Percentiles rank a stretch among this genome's conserved stretches.
Evolutionary conservation across 1,140 invertebrate species (phyloP).

Genomic region (Portunus trituberculatus): DNA sequence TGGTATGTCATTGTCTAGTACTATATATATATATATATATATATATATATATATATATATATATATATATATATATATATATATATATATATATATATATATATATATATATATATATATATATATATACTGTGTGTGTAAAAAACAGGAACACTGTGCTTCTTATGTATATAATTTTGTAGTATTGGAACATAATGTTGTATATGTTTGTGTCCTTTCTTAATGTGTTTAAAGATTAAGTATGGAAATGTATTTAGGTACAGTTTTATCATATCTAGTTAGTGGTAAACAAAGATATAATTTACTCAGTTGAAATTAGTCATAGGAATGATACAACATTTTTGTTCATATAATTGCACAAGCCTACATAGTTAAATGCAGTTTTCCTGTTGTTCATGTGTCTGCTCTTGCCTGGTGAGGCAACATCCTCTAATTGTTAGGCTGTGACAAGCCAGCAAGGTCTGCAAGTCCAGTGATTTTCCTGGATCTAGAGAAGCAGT

Average conservation of each 20-base stretch:
- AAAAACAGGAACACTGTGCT: not conserved
- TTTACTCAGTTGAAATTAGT: not conserved
- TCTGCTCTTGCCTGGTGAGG: constrained; percentile 45
- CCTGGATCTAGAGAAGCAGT: constrained; percentile 58
- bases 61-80: too few relatives aligned
- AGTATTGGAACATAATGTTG: not conserved
- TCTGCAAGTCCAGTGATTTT: constrained; percentile 51
- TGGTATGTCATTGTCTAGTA: constrained; percentile 33
- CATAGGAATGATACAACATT: not conserved
- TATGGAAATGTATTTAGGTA: not conserved
- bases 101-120: not conserved
- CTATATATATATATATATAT: not conserved
- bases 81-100: too few relatives aligned
- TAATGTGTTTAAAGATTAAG: constrained; percentile 26
- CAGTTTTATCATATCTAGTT: not conserved
- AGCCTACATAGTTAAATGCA: not conserved
- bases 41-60: too few relatives aligned
- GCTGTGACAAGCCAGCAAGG: constrained; percentile 58
- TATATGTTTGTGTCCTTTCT: constrained; percentile 27
- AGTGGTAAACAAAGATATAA: not conserved
- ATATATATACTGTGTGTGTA: not conserved
- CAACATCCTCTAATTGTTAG: constrained; percentile 64
- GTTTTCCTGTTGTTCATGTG: constrained; percentile 43
- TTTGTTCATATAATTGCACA: constrained; percentile 30
- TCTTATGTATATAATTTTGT: constrained; percentile 48